Percentiles rank a stretch among this genome's conserved stretches.
These are phyloP conservation scores for Astur gentilis DNA, from an alignment of 2,113 vertebrate genomes.

Conservation along the genomic window DNA sequence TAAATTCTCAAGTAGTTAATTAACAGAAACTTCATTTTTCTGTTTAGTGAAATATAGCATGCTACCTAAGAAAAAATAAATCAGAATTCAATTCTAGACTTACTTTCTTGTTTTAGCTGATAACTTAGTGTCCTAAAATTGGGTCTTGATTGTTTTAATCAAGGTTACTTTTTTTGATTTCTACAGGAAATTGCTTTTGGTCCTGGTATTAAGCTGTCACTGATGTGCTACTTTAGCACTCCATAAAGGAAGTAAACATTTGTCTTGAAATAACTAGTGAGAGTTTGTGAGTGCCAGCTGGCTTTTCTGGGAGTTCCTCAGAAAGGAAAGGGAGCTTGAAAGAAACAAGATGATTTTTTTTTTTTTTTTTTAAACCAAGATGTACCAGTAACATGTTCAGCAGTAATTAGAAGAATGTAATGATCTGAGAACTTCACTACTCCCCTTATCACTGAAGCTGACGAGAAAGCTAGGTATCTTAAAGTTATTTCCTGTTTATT, in stretches of 20 bases:
- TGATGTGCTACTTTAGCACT: constrained; percentile 39
- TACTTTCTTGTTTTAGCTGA: background rate
- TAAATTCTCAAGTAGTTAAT: background rate
- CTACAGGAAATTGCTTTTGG: constrained; percentile 36
- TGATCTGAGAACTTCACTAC: background rate
- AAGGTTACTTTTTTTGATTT: constrained; percentile 19
- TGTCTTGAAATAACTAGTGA: constrained; percentile 26
- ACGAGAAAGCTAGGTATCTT: background rate
- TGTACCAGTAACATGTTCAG: background rate
- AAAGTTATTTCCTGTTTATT: background rate
- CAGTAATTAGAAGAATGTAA: background rate
- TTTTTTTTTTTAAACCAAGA: background rate
- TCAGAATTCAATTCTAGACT: background rate
- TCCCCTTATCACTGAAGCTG: background rate
- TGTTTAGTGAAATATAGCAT: background rate
- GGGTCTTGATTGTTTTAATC: background rate
- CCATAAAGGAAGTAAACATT: constrained; percentile 62
- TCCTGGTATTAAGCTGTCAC: constrained; percentile 22
- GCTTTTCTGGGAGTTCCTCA: background rate
- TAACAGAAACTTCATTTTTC: background rate
- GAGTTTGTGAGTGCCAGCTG: constrained; percentile 41
- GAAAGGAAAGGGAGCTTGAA: background rate
- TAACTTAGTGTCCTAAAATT: background rate
- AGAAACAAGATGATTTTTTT: background rate
- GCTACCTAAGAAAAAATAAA: background rate